A percentile compares a stretch with the other conserved stretches of the same genome.
Conservation (phyloP, 2,888 invertebrate species). For the Brachyptera risi region DNA sequence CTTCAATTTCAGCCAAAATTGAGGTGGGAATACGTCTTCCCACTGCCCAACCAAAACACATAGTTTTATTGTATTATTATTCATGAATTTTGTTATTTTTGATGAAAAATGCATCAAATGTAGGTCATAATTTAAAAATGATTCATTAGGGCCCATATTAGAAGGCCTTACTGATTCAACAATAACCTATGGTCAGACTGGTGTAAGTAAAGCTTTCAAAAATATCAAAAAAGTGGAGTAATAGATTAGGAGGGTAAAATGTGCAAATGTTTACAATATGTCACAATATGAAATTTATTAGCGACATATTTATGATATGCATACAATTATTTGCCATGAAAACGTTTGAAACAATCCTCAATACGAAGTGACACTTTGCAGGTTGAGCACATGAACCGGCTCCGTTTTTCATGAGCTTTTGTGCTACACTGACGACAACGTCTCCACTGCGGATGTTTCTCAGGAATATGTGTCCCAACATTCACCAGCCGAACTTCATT, state of each 20-base stretch:
- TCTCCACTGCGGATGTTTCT: not conserved
- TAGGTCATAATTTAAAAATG: too few species aligned
- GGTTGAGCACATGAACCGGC: conserved; percentile 11
- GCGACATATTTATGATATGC: not conserved
- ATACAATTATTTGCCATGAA: conserved; percentile 9
- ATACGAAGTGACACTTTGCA: conserved; percentile 19
- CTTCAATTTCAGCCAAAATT: not conserved
- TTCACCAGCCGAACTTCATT: conserved; percentile 8
- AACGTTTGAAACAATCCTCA: conserved; percentile 13
- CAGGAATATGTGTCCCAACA: conserved; percentile 20
- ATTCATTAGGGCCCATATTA: too few species aligned
- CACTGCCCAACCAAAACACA: not conserved
- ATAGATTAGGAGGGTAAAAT: too few species aligned
- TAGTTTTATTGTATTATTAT: not conserved
- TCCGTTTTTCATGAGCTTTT: conserved; percentile 6
- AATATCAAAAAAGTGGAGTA: not conserved
- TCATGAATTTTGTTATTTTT: not conserved
- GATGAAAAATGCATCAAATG: not conserved
- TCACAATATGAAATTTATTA: not conserved
- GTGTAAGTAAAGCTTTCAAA: not conserved
- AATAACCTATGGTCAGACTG: not conserved
- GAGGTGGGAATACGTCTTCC: not conserved
- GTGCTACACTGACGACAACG: conserved; percentile 16
- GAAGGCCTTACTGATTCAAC: too few species aligned
- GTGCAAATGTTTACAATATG: not conserved